Base-by-base conservation (phyloP, 2,797 vertebrate genomes). In the Euphonia xanthogaster region DNA sequence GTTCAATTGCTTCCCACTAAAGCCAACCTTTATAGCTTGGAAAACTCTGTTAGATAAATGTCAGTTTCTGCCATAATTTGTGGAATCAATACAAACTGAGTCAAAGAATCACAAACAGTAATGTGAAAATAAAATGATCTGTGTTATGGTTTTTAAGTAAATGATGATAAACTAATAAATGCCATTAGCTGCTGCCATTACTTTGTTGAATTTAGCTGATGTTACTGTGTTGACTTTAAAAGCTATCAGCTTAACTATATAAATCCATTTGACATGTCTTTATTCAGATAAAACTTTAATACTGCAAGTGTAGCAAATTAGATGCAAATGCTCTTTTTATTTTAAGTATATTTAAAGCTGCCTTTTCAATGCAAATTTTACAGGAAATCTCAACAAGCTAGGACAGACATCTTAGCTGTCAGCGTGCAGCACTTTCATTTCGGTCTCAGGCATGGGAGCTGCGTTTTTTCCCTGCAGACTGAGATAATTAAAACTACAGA, bases 231-330 rank as follows among this genome's bases (percentile, higher is more conserved):
- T 96, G 97, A 98, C 98, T 98, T 98, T 97, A 97, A 96, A 98
- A 98, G 98, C 98, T 98, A 99, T 99, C 99, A 99, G 98, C 94
- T 97, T 98, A 97, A 98, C 98, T 98, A 98, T 99, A 98, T 98
- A 99, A 99, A 99, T 99, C 98, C 99, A 98, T 99, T 98, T 99
- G 99, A 99, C 98, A 98, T 98, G 98, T 99, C 99, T 99, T 99
- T 99, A 99, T 99, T 99, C 98, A 98, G 98, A 98, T 99, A 99
- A 99, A 99, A 99, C 98, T 99, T 99, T 98, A 99, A 99, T 99
- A 98, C 98, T 98, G 98, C 98, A 98, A 99, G 98, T 98, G 98
- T 99, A 98, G 99, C 98, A 99, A 99, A 99, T 99, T 97, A 98
- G 98, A 99, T 99, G 99, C 99, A 99, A 99, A 99, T 99, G 98